Conservation (phyloP, 2,888 invertebrate genomes). For the Theristus sp. region DNA sequence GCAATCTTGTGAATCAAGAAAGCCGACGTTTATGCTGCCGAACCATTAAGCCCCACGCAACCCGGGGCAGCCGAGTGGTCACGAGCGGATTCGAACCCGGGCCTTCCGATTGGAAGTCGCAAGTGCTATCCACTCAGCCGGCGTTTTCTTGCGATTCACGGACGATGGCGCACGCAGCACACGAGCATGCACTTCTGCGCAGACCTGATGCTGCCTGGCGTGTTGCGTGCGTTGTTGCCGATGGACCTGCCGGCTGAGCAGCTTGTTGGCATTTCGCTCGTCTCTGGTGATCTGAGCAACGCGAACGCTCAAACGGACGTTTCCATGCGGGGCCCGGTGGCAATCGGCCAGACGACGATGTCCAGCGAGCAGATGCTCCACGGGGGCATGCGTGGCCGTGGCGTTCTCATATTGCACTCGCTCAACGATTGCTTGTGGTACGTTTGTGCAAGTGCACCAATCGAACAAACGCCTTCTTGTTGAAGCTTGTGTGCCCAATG, state of each 20-base stretch:
- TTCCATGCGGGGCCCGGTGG: not conserved
- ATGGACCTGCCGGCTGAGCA: not conserved
- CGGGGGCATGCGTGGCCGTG: not conserved
- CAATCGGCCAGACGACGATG: not conserved
- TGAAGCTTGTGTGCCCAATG: no score
- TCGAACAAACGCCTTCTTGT: no score
- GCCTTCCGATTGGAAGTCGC: no score
- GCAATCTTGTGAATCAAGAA: no score
- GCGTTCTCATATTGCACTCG: not conserved
- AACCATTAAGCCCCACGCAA: no score
- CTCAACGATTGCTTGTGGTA: no score
- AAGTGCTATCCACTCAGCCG: no score
- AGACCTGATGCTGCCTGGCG: not conserved
- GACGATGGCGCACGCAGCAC: not conserved
- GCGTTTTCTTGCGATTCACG: not conserved
- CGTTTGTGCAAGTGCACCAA: no score
- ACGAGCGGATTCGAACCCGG: no score
- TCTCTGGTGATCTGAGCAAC: not conserved
- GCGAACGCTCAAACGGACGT: no score
- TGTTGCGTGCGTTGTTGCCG: not conserved
- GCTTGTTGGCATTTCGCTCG: not conserved
- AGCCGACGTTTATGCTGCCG: no score
- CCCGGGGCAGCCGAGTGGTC: no score
- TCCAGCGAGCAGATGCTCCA: not conserved
- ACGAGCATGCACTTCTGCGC: not conserved